Evolutionary conservation across 2,797 vertebrate genomes (phyloP), one percentile per base, ranked within the genome.

Genomic region (Hippopotamyrus pictus): DNA sequence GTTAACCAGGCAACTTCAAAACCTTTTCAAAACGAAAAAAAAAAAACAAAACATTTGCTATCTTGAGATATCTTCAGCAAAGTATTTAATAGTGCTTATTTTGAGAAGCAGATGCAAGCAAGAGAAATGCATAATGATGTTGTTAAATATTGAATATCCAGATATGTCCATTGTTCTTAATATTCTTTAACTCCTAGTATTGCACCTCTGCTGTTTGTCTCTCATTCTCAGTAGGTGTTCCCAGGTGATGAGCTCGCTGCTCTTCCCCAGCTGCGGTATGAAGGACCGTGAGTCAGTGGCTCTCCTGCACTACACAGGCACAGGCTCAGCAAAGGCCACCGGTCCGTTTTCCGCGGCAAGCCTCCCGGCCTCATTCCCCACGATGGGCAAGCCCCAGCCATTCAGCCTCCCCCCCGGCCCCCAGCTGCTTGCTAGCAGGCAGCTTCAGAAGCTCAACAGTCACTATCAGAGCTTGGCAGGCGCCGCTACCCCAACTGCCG

Each of bases 401-500:
- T 95, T 97, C 93, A 95, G 92, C 89, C 91, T 96, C 69, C 94
- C 95, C 92, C 92, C 95, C 0, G 92, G 95, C 85, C 95, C 96
- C 2, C 96, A 96, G 25, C 94, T 97, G 91, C 92, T 96, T 51
- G 96, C 96, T 91, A 97, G 95, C 91, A 95, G 96, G 95, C 96
- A 97, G 92, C 95, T 97, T 37, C 97, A 97, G 94, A 97, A 97
- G 91, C 96, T 97, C 91, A 96, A 96, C 93, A 96, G 95, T 25
- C 97, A 97, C 93, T 97, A 96, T 92, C 96, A 96, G 88, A 96
- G 92, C 90, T 90, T 95, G 48, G 91, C 91, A 1, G 92, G 93
- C 0, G 88, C 93, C 0, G 89, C 94, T 0, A 91, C 88, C 0
- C 92, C 93, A 0, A 84, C 92, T 0, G 65, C 89, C 5, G 93